Evolutionary conservation across 1,140 invertebrate species (phyloP), one percentile per base, ranked within the genome.

Genomic region (Ips typographus): DNA sequence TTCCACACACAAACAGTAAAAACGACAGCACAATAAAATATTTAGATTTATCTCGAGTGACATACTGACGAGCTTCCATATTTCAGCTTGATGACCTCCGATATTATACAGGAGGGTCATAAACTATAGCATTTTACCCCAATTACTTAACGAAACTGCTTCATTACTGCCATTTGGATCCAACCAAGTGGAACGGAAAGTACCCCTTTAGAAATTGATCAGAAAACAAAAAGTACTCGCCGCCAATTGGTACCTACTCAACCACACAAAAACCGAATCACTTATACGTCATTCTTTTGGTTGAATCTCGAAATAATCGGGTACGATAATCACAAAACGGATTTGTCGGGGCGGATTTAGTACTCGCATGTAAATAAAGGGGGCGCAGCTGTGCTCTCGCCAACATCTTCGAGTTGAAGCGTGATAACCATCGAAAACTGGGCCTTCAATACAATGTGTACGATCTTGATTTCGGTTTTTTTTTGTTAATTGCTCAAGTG

Each of bases 301-400:
- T 49, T 22, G 44, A 49, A 49, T 22, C 44, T 49, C 44, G 22
- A 49, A 49, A 49, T 49, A 49, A 49, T 49, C 44, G 22, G 44
- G 44, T 49, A 49, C 44, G 44, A 49, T 49, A 49, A 49, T 49
- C 44, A 49, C 44, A 49, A 49, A 22, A 49, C 44, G 44, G 44
- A 49, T 49, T 49, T 49, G 44, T 49, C 44, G 44, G 22, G 22
- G 44, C 22, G 44, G 22, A 49, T 49, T 49, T 49, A 49, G 44
- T 49, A 49, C 44, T 49, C 22, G 44, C 44, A 49, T 49, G 44
- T 49, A 49, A 49, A 49, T 49, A 49, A 49, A 49, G 44, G 44
- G 22, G 44, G 22, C 22, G 44, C 44, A 49, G 44, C 44, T 49
- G 44, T 22, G 44, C 6, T 22, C 22, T 22, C 22, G 22, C 22